A percentile compares a stretch with the other conserved stretches of the same genome.
Conservation (phyloP, 2,888 invertebrate species). For the Clunio marinus region DNA sequence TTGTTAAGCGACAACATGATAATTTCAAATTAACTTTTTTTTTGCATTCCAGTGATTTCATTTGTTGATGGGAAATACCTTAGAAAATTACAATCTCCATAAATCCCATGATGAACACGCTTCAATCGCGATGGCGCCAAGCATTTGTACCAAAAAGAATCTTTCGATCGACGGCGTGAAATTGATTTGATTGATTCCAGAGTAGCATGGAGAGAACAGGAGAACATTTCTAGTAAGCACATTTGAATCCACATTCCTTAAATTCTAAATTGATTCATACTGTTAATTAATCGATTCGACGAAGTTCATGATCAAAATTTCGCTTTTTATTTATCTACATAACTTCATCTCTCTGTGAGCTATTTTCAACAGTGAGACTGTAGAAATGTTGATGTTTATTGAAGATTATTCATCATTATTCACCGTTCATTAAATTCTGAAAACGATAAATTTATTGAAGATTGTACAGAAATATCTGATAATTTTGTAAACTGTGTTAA, state of each 20-base stretch:
- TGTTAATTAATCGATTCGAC: slow-evolving; percentile 30
- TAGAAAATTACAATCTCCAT: not conserved
- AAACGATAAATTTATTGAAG: not conserved
- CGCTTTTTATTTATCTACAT: not conserved
- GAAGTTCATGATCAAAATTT: slow-evolving; percentile 34
- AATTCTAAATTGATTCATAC: slow-evolving; percentile 20
- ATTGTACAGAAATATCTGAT: too few species aligned
- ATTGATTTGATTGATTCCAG: slow-evolving; percentile 18
- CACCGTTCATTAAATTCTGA: too few species aligned
- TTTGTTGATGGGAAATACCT: not conserved
- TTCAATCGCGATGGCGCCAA: slow-evolving; percentile 28
- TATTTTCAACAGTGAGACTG: not conserved
- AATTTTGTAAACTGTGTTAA: too few species aligned
- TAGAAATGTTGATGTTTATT: not conserved
- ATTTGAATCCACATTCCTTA: slow-evolving; percentile 1
- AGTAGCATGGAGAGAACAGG: not conserved
- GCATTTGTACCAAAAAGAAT: not conserved
- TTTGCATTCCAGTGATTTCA: too few species aligned
- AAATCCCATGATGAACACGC: not conserved
- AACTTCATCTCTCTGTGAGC: not conserved
- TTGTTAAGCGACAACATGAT: slow-evolving; percentile 9
- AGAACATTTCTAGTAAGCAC: not conserved
- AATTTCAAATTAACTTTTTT: too few species aligned
- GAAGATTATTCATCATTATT: not conserved
- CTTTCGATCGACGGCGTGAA: slow-evolving; percentile 27